phyloP scores from a whole-genome alignment of 2,797 vertebrate species.

The Chaetodon trifasciatus region DNA sequence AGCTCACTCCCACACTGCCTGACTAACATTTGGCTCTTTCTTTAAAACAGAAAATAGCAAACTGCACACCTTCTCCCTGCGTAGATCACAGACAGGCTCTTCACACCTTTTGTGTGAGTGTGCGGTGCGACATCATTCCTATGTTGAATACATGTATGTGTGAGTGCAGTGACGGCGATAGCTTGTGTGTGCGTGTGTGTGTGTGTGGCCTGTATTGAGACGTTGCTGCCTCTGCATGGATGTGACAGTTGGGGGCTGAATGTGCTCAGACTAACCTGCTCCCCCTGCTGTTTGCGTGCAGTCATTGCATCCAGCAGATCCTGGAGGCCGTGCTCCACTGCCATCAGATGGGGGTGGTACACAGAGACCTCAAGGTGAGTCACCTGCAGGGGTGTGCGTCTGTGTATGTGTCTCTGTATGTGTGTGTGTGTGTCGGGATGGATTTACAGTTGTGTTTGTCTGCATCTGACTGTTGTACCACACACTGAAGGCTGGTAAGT shows the following conservation, averaged over 20 bases:
- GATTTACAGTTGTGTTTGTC: constrained; percentile 35
- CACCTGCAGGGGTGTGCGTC: constrained; percentile 73
- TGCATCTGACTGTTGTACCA: constrained; percentile 45
- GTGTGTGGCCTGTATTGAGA: constrained; percentile 30
- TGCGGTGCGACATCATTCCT: constrained; percentile 5
- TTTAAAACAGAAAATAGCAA: constrained; percentile 55
- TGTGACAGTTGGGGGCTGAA: constrained; percentile 56
- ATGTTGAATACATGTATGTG: background rate
- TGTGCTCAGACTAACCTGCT: constrained; percentile 84
- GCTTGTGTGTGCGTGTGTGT: constrained; percentile 12
- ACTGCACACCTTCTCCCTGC: constrained; percentile 31
- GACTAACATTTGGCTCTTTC: constrained; percentile 71
- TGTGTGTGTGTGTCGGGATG: constrained; percentile 17
- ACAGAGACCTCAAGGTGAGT: constrained; percentile 90
- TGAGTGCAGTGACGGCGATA: background rate
- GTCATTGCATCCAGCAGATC: constrained; percentile 99
- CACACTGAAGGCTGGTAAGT: constrained; percentile 66
- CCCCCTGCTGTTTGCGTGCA: constrained; percentile 91
- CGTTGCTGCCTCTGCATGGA: constrained; percentile 67
- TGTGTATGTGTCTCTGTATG: constrained; percentile 4
- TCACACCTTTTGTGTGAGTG: constrained; percentile 23
- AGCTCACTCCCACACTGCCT: constrained; percentile 58
- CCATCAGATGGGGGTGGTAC: constrained; percentile 97
- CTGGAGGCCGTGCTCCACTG: constrained; percentile 97
- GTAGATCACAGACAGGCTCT: constrained; percentile 48